phyloP scores from a whole-genome alignment of 2,113 vertebrate genomes.

The Octodon degus region DNA sequence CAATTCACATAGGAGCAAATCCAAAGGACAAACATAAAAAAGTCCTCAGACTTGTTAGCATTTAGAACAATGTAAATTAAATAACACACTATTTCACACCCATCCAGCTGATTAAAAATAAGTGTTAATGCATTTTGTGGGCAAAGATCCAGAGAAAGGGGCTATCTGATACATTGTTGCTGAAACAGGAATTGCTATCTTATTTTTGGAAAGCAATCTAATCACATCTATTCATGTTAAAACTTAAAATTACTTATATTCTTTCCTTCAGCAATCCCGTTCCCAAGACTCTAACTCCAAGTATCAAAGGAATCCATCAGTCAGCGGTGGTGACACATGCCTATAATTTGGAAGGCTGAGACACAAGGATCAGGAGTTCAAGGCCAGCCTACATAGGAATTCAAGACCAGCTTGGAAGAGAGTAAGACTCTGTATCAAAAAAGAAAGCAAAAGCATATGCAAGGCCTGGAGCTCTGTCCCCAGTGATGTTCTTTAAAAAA shows the following conservation, averaged over 20 bases:
- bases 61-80: slow-evolving; percentile 37
- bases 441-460: background rate
- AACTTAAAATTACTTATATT: background rate
- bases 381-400: background rate
- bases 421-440: background rate
- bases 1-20: background rate
- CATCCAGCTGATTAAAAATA: background rate
- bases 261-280: background rate
- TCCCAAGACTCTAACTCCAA: background rate
- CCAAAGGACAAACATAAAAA: background rate
- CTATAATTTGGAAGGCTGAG: background rate
- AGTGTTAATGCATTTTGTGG: background rate
- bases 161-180: background rate
- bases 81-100: background rate
- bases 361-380: background rate
- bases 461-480: background rate
- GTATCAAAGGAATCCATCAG: background rate
- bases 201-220: slow-evolving; percentile 22
- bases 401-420: background rate
- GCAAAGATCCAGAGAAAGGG: background rate
- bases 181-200: background rate
- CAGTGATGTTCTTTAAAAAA: background rate
- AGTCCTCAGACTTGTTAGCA: background rate
- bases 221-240: background rate
- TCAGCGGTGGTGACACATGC: background rate